phyloP scores from a whole-genome alignment of 2,888 invertebrate species.

The Pristionchus maxplancki region DNA sequence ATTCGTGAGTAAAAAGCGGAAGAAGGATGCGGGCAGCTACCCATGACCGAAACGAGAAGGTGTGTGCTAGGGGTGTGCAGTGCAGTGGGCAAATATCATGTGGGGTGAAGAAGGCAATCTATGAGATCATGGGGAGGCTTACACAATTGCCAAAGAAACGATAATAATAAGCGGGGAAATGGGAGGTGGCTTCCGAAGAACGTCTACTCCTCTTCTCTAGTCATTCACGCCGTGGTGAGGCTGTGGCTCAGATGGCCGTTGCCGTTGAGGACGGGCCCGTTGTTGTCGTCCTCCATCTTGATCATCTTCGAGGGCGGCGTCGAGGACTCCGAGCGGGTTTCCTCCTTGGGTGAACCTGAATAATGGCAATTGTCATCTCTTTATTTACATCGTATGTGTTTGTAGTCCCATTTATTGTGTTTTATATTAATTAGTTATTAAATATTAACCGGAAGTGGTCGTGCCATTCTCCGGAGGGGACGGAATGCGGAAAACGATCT shows the following conservation, averaged over 20 bases:
- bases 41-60: background rate
- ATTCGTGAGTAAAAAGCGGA: background rate
- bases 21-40: background rate
- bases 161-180: background rate
- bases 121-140: slow-evolving; percentile 18
- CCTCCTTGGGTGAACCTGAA: slow-evolving; percentile 11
- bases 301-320: background rate
- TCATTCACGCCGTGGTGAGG: too few species aligned
- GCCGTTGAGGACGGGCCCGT: background rate
- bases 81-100: background rate
- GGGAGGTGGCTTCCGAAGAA: too few species aligned
- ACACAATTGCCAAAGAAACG: background rate
- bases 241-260: slow-evolving; percentile 10
- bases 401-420: too few species aligned
- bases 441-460: background rate
- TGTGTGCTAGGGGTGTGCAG: background rate
- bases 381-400: too few species aligned
- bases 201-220: too few species aligned
- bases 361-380: too few species aligned
- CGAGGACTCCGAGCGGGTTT: slow-evolving; percentile 6
- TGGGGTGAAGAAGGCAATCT: background rate
- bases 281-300: slow-evolving; percentile 11
- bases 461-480: slow-evolving; percentile 15
- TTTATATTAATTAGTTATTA: too few species aligned
- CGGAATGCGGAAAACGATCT: background rate